A percentile compares a stretch with the other conserved stretches of the same genome.
Evolutionary conservation across 2,113 vertebrate genomes (phyloP).

Genomic region (Ellobius talpinus): DNA sequence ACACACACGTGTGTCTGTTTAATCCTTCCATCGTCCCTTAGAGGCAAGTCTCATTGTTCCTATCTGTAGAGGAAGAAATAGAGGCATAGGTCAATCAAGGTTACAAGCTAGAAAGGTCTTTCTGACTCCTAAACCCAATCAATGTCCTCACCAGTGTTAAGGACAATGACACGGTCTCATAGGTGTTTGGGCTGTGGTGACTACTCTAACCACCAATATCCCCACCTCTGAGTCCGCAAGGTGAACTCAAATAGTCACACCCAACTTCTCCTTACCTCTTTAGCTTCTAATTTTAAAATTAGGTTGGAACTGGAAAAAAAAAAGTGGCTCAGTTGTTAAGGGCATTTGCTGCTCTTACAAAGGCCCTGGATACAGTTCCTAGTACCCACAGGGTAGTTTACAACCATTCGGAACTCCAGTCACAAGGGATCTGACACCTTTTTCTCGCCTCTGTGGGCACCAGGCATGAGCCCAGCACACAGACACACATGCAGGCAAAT

Average conservation of each 20-base stretch:
- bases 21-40: background rate
- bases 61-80: background rate
- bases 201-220: background rate
- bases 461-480: background rate
- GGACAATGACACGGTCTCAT: background rate
- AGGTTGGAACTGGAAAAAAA: background rate
- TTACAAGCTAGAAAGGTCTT: background rate
- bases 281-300: background rate
- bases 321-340: background rate
- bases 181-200: background rate
- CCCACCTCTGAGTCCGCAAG: background rate
- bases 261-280: background rate
- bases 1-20: background rate
- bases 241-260: background rate
- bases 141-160: background rate
- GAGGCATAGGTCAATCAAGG: background rate
- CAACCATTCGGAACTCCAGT: background rate
- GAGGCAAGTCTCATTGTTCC: background rate
- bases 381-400: background rate
- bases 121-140: background rate
- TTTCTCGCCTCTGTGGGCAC: background rate
- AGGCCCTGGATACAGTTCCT: background rate
- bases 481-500: background rate
- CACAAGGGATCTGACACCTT: background rate
- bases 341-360: background rate